These are phyloP conservation scores for Bergia puertoricense DNA, from an alignment of 92 coral and sea anemone species.

Conservation along the genomic window DNA sequence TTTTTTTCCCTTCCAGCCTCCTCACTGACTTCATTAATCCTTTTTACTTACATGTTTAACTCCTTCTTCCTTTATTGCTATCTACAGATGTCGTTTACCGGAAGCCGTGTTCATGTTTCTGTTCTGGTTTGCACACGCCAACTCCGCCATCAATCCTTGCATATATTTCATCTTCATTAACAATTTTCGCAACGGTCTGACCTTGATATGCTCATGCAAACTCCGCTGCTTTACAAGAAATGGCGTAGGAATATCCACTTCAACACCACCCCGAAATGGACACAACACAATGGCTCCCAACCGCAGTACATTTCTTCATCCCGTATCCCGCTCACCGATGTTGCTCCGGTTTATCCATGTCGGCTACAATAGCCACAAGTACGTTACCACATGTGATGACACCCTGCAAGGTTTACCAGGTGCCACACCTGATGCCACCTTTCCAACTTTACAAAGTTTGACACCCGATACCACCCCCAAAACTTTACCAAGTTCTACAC, in stretches of 20 bases:
- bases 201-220: not conserved
- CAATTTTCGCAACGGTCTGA: slow-evolving; percentile 28
- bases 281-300: not conserved
- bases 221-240: not conserved
- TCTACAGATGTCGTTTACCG: not conserved
- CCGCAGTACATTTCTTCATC: not conserved
- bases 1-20: no score
- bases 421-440: not conserved
- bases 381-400: not conserved
- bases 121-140: slow-evolving; percentile 31
- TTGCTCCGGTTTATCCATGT: not conserved
- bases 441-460: not conserved
- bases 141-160: slow-evolving; percentile 38
- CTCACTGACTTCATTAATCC: no score
- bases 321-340: slow-evolving; percentile 2
- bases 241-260: not conserved
- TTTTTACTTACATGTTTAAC: no score
- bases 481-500: no score
- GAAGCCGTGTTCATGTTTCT: slow-evolving; percentile 4
- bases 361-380: not conserved
- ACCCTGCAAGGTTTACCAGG: not conserved
- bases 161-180: slow-evolving; percentile 30
- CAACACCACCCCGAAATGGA: not conserved
- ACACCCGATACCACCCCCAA: not conserved
- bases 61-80: not conserved